These are phyloP conservation scores for Peromyscus aztecus DNA, from an alignment of 2,797 vertebrate genomes.

Conservation along the genomic window DNA sequence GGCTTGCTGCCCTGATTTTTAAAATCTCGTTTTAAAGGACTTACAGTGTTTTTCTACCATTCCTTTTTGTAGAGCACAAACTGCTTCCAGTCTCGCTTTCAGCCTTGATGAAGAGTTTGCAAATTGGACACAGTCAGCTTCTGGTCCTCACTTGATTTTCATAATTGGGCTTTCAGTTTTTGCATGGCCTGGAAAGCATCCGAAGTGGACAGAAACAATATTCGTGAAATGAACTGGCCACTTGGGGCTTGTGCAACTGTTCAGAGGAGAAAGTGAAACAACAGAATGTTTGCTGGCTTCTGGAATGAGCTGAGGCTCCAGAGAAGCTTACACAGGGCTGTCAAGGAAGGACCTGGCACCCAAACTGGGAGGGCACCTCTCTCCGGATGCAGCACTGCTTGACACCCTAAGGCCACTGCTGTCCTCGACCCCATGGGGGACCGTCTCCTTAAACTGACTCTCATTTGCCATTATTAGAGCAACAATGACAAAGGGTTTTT, in stretches of 20 bases:
- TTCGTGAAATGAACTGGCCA: slow-evolving; percentile 62
- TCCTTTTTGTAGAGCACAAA: slow-evolving; percentile 6
- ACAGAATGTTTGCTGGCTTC: neutral
- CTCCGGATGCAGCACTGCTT: neutral
- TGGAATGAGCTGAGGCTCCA: slow-evolving; percentile 18
- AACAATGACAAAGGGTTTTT: neutral
- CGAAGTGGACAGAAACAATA: slow-evolving; percentile 1
- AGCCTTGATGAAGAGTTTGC: slow-evolving; percentile 15
- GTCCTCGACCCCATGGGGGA: neutral
- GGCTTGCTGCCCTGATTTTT: neutral
- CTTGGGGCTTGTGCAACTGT: neutral
- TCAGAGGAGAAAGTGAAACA: slow-evolving; percentile 15
- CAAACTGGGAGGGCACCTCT: neutral
- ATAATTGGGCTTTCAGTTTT: slow-evolving; percentile 51
- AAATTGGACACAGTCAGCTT: slow-evolving; percentile 46
- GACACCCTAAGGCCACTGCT: neutral
- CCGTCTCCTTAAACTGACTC: neutral
- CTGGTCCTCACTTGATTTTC: slow-evolving; percentile 51
- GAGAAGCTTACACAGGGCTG: neutral
- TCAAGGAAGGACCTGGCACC: neutral
- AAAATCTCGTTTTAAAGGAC: slow-evolving; percentile 24
- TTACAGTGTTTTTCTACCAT: neutral
- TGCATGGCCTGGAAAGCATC: slow-evolving; percentile 22
- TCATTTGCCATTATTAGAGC: neutral
- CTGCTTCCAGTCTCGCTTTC: slow-evolving; percentile 26